Evolutionary conservation across 2,113 vertebrate genomes (phyloP).

Genomic region (Pica pica): DNA sequence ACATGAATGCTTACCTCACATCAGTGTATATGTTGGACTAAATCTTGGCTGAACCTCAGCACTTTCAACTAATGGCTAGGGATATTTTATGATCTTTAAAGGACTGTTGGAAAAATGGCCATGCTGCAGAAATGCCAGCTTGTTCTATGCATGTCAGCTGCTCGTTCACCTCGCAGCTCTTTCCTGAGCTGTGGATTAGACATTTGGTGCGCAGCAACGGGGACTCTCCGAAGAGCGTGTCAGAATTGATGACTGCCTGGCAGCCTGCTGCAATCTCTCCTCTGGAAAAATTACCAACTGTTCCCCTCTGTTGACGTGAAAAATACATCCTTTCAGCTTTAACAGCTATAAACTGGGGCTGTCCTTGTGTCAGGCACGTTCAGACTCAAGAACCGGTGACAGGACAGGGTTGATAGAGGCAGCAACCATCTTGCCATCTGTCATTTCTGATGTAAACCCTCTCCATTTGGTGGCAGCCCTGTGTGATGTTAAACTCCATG

Average conservation of each 20-base stretch:
- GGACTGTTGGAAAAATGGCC: neutral
- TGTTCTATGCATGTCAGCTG: neutral
- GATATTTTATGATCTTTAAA: neutral
- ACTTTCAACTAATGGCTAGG: neutral
- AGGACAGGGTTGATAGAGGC: neutral
- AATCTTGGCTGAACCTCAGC: neutral
- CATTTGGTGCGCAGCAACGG: neutral
- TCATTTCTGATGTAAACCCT: neutral
- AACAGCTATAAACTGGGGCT: neutral
- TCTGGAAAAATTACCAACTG: slow-evolving; percentile 18
- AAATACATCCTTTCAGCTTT: slow-evolving; percentile 19
- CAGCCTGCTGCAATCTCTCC: slow-evolving; percentile 8
- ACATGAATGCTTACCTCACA: neutral
- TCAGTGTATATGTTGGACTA: neutral
- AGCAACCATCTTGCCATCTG: neutral
- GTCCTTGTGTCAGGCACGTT: neutral
- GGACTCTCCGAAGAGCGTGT: rapidly evolving
- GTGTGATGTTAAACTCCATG: neutral
- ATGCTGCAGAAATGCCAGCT: neutral
- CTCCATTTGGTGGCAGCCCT: neutral
- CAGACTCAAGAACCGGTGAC: neutral
- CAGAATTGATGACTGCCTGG: neutral
- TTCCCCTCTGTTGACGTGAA: neutral
- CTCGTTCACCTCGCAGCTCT: neutral
- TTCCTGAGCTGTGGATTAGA: neutral